Evolutionary conservation across 2,888 invertebrate genomes (phyloP).

Genomic region (Diarsia brunnea): DNA sequence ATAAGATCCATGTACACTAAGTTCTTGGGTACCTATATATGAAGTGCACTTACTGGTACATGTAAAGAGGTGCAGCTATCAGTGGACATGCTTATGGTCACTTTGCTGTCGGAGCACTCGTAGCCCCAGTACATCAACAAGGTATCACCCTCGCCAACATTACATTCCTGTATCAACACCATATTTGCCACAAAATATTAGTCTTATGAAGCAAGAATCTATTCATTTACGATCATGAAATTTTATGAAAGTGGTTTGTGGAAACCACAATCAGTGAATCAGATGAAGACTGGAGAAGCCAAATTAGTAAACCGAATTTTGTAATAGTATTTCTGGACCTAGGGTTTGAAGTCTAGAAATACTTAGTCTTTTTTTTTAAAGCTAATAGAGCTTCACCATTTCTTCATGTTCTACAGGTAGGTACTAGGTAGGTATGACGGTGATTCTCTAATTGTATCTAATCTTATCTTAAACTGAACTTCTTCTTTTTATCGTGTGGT

Average conservation of each 20-base stretch:
- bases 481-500: too few species aligned
- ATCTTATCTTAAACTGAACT: background rate
- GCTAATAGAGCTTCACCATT: background rate
- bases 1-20: background rate
- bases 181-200: background rate
- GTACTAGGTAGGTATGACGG: background rate
- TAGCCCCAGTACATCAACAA: constrained; percentile 85
- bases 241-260: background rate
- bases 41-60: constrained; percentile 70
- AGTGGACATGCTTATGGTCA: constrained; percentile 83
- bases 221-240: background rate
- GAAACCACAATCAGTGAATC: background rate
- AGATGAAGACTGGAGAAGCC: background rate
- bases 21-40: background rate
- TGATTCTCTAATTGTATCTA: too few species aligned
- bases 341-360: background rate
- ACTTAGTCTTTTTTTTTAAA: background rate
- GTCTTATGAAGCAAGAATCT: background rate
- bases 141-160: constrained; percentile 83
- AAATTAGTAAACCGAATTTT: background rate
- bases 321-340: background rate
- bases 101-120: constrained; percentile 80
- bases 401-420: background rate
- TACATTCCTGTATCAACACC: constrained; percentile 77
- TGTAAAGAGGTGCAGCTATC: constrained; percentile 83